Conservation (phyloP, 2,888 invertebrate species). For the Pyrochroa serraticornis region DNA sequence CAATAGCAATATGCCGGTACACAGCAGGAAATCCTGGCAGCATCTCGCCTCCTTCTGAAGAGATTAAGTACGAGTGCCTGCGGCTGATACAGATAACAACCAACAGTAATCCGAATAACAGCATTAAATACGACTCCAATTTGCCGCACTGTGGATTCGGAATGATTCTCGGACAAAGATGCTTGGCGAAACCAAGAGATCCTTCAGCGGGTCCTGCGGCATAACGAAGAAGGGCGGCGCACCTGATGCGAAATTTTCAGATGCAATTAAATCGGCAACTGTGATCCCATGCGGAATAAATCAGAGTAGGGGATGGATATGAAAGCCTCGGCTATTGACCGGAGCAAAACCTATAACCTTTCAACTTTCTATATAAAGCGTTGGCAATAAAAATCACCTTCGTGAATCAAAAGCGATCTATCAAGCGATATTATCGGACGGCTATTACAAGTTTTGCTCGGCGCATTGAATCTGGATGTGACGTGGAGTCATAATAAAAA, state of each 20-base stretch:
- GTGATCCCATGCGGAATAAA: conserved; percentile 41
- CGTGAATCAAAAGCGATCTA: conserved; percentile 55
- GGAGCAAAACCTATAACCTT: conserved; percentile 47
- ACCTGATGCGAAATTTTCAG: conserved; percentile 2
- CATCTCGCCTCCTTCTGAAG: conserved; percentile 41
- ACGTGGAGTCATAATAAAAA: conserved; percentile 49
- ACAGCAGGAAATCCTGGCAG: conserved; percentile 28
- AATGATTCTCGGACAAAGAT: conserved; percentile 54
- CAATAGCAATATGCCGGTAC: conserved; percentile 34
- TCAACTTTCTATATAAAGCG: conserved; percentile 51
- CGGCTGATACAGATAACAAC: conserved; percentile 57
- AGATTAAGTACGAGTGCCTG: conserved; percentile 57
- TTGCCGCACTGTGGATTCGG: conserved; percentile 61
- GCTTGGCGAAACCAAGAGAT: conserved; percentile 42
- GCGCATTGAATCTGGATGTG: conserved; percentile 42
- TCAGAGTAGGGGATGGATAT: conserved; percentile 46
- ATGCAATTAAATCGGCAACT: conserved; percentile 18
- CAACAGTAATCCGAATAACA: conserved; percentile 60
- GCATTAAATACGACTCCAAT: conserved; percentile 63
- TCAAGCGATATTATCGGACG: conserved; percentile 56
- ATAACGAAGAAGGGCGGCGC: conserved; percentile 3
- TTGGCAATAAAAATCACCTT: conserved; percentile 56
- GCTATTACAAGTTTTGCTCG: conserved; percentile 50
- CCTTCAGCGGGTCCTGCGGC: conserved; percentile 37
- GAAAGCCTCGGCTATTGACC: conserved; percentile 47